These are phyloP conservation scores for Chymomyza fuscimana DNA, from an alignment of 2,888 invertebrate genomes.

Conservation along the genomic window DNA sequence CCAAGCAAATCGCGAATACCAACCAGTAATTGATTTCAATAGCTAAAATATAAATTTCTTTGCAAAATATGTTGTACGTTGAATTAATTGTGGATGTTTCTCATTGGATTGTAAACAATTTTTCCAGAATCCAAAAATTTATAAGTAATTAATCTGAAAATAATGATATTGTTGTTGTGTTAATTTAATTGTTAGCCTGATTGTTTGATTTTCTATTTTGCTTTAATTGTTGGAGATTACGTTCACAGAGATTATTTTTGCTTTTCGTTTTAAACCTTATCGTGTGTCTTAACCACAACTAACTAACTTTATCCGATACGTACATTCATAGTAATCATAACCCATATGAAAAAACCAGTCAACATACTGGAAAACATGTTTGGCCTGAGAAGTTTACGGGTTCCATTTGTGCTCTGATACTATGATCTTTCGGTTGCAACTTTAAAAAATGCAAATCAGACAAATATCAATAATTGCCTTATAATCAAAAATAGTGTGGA, in stretches of 20 bases:
- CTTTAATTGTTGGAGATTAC: background rate
- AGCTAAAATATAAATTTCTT: background rate
- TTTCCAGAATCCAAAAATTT: background rate
- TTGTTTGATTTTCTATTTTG: constrained; percentile 3
- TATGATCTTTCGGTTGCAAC: background rate
- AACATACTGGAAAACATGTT: background rate
- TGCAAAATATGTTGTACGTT: background rate
- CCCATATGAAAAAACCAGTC: background rate
- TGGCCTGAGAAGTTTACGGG: background rate
- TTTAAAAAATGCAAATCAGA: background rate
- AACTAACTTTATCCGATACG: background rate
- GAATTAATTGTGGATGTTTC: background rate
- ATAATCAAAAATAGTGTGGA: background rate
- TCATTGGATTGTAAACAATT: background rate
- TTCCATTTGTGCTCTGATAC: background rate
- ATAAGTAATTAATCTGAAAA: background rate
- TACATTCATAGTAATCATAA: background rate
- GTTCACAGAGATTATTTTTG: background rate
- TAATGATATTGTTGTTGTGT: constrained; percentile 1
- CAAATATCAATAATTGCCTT: no score
- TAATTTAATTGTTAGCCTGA: background rate
- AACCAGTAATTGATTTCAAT: background rate
- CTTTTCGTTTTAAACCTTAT: background rate
- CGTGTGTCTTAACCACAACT: background rate
- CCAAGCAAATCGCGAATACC: constrained; percentile 20